Evolutionary conservation across 2,113 vertebrate genomes (phyloP).

Genomic region (Formicarius rufipectus): DNA sequence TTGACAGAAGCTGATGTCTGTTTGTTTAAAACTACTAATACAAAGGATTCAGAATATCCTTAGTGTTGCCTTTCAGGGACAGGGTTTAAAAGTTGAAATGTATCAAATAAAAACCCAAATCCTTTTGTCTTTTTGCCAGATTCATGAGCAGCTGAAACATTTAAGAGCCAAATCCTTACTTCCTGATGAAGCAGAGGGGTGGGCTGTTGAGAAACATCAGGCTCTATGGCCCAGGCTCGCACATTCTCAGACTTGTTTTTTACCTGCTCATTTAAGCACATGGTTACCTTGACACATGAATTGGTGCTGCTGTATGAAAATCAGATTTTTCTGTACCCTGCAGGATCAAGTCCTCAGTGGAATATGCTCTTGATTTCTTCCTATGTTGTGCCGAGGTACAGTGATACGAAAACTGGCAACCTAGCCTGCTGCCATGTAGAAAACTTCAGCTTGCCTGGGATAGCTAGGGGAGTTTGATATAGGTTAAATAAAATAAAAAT

Average conservation of each 20-base stretch:
- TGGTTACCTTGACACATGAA: neutral
- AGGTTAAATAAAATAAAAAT: neutral
- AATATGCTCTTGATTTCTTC: neutral
- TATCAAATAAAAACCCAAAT: neutral
- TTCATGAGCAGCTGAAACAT: neutral
- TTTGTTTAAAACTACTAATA: neutral
- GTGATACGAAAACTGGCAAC: neutral
- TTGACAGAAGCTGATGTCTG: neutral
- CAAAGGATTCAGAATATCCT: neutral
- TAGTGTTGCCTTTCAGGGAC: neutral
- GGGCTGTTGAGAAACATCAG: neutral
- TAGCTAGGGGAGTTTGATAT: neutral
- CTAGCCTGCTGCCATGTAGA: neutral
- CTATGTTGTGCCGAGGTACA: neutral
- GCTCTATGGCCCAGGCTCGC: neutral
- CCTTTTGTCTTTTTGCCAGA: neutral
- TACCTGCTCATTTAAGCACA: neutral
- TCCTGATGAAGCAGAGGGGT: neutral
- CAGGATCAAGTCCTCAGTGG: neutral
- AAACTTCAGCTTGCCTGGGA: neutral
- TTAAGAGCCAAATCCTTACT: neutral
- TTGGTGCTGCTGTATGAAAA: neutral
- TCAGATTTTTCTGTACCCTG: neutral
- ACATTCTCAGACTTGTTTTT: neutral
- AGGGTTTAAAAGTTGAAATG: neutral